Base-by-base conservation (phyloP, 2,797 vertebrate genomes). In the Tapera naevia region DNA sequence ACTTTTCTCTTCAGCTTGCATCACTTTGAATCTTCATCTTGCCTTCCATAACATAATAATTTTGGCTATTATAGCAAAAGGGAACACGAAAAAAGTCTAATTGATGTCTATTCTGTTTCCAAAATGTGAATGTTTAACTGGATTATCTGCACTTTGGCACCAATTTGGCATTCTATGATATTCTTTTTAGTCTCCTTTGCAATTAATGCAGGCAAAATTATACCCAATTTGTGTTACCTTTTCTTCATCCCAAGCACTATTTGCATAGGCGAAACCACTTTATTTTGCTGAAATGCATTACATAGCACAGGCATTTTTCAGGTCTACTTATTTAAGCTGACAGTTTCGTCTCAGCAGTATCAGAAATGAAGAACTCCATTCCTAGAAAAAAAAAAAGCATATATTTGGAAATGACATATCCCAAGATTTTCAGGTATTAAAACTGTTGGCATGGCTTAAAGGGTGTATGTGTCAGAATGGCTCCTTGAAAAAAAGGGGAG, bases 251-350 rank as follows among this genome's bases (percentile, higher is more conserved):
- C 7, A 35, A 33, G 4, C 6, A 25, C 17, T 61, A 8, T 46
- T 67, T 84, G 18, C 21, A 7, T 37, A 48, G 56, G 9, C 15
- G 18, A 53, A 74, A 15, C 23, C 4, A 3, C 16, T 66, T 73
- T 61, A 13, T 62, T 86, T 91, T 78, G 11, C 24, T 82, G 14
- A 16, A 17, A 11, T 32, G 8, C 56, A 3, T 46, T 60, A 41
- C 5, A 3, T 17, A 50, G 15, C 28, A 50, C 0, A 0, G 5
- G 27, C 1, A 1, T 58, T 82, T 85, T 70, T 65, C 23, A 27
- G 9, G 10, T 6, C 8, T 45, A 4, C 70, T 48, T 80, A 66
- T 92, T 48, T 48, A 67, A 82, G 37, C 10, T 10, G 18, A 16
- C 16, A 53, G 60, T 56, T 82, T 58, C 14, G 41, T 17, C 41